These are phyloP conservation scores for Drosophila santomea DNA, from an alignment of 1,140 invertebrate genomes.

Conservation along the genomic window DNA sequence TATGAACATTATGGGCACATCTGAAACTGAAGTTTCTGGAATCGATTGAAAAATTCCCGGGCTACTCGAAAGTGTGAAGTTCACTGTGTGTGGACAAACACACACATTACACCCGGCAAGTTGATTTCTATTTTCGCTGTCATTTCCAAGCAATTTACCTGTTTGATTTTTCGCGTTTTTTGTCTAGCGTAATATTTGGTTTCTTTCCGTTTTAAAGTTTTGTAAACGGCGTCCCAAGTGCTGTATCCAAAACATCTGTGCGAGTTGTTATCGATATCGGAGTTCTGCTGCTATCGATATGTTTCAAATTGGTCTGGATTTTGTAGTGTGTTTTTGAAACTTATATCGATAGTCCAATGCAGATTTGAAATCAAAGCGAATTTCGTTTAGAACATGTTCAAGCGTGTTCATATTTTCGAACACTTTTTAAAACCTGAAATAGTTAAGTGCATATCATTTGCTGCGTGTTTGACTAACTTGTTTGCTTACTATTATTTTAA, in stretches of 20 bases:
- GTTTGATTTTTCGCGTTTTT: no score
- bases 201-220: neutral
- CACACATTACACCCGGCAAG: no score
- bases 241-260: conserved; percentile 11
- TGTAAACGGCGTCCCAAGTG: conserved; percentile 1
- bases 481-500: no score
- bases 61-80: neutral
- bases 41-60: neutral
- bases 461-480: no score
- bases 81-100: no score
- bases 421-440: no score
- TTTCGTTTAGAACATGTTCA: no score
- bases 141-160: no score
- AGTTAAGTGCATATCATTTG: no score
- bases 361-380: neutral
- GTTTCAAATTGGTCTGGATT: neutral
- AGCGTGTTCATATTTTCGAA: no score
- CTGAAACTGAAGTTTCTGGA: neutral
- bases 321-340: neutral
- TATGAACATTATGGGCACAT: no score
- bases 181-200: neutral
- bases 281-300: neutral
- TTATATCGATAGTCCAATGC: neutral
- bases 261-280: neutral
- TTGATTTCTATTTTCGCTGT: no score